Evolutionary conservation across 2,113 vertebrate species (phyloP).

Genomic region (Neolamprologus variostigma): DNA sequence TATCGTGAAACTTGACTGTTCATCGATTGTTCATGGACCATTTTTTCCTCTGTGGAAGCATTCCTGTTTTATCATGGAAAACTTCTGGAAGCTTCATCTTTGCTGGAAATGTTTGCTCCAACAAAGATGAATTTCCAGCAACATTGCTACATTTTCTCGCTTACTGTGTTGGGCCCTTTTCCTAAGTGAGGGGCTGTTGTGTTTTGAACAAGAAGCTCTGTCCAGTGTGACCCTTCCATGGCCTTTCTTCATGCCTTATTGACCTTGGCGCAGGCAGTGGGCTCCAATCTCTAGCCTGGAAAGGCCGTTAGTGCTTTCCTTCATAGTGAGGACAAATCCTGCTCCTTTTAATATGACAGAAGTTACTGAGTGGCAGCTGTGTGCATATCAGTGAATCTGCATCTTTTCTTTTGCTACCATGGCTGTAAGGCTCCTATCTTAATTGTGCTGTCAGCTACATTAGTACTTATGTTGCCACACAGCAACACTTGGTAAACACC

Average conservation of each 20-base stretch:
- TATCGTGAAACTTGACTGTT: neutral
- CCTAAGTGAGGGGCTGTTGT: neutral
- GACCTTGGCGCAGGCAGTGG: conserved; percentile 8
- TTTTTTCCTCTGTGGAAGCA: neutral
- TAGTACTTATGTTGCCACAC: neutral
- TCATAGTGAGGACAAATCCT: neutral
- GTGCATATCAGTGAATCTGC: neutral
- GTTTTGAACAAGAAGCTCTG: neutral
- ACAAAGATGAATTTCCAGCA: neutral
- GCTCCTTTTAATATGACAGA: neutral
- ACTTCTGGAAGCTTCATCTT: conserved; percentile 1
- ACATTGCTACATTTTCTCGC: neutral
- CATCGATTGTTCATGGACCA: neutral
- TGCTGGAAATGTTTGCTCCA: neutral
- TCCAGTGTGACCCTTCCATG: conserved; percentile 15
- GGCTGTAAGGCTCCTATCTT: neutral
- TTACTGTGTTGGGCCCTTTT: neutral
- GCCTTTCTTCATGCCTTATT: neutral
- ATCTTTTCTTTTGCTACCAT: neutral
- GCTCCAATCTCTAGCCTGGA: conserved; percentile 5
- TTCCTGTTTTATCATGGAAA: neutral
- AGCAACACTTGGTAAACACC: neutral
- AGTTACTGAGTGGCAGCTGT: conserved; percentile 16
- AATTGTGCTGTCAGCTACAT: neutral
- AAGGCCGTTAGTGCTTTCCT: neutral